Evolutionary conservation across 1,140 invertebrate species (phyloP), one percentile per base, ranked within the genome.

Genomic region (Anthonomus grandis): DNA sequence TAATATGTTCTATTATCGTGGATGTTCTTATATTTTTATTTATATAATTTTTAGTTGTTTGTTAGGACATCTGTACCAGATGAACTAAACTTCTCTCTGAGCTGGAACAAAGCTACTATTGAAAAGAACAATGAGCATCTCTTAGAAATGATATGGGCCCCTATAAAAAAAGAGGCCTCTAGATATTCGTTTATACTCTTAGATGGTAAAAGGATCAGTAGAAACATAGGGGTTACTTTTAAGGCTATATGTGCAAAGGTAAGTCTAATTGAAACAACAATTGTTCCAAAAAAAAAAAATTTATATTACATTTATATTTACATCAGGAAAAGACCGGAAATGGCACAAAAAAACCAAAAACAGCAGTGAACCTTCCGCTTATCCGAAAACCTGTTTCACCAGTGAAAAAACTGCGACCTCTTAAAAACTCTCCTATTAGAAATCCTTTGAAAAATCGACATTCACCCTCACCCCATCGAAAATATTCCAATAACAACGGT

Each of bases 161-260:
- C 86, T 0, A 70, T 52, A 23, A 72, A 80, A 46, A 73, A 73
- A 44, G 80, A 81, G 17, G 72, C 78, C 3, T 80, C 81, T 64
- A 75, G 85, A 57, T 81, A 86, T 60, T 81, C 76, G 1, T 64
- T 88, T 15, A 79, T 81, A 58, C 71, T 88, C 12, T 77, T 76
- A 0, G 84, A 86, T 72, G 80, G 76, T 44, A 77, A 79, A 47
- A 78, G 80, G 59, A 79, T 84, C 13, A 80, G 82, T 63, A 83
- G 84, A 69, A 84, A 86, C 63, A 77, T 87, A n/a, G 73, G 80
- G 44, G 66, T 88, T 22, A 78, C 82, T 2, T 78, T 84, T 1
- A 84, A 84, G 70, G 52, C 65, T 21, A 22, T 54, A 8, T 19
- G 25, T 24, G 39, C 49, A 17, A 69, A 61, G 52, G 64, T 68